These are phyloP conservation scores for Sphinx pinastri DNA, from an alignment of 2,888 invertebrate genomes.

Conservation along the genomic window DNA sequence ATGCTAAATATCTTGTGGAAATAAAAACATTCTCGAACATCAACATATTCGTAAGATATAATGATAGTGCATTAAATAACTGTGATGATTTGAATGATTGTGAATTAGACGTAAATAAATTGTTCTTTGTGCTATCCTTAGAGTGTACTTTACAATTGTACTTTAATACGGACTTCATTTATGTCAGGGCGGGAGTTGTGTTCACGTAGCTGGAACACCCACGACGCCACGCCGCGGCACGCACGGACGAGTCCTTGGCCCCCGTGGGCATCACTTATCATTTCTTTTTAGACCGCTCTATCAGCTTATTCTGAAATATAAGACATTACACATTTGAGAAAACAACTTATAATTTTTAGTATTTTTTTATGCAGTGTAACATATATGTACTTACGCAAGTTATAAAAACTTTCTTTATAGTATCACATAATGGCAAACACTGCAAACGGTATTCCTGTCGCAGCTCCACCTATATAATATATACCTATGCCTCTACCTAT, in stretches of 20 bases:
- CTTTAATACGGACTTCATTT: neutral
- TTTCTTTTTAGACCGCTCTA: conserved; percentile 69
- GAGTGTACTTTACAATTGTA: neutral
- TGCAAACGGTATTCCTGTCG: too few relatives aligned
- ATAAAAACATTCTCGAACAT: conserved; percentile 5
- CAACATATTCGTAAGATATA: conserved; percentile 2
- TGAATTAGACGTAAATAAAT: neutral
- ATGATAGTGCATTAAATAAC: conserved; percentile 16
- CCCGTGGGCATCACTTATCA: conserved; percentile 52
- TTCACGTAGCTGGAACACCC: neutral
- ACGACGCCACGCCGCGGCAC: neutral
- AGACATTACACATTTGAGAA: neutral
- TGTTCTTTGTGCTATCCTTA: neutral
- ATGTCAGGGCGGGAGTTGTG: neutral
- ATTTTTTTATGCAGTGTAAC: neutral
- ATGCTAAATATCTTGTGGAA: conserved; percentile 13
- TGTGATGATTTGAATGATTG: conserved; percentile 29
- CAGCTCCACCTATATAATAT: too few relatives aligned
- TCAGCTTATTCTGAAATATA: conserved; percentile 54
- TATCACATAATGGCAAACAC: too few relatives aligned
- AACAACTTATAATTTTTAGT: neutral
- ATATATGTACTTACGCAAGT: neutral
- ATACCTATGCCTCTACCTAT: too few relatives aligned
- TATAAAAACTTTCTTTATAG: too few relatives aligned
- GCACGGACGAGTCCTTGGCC: neutral